phyloP scores from a whole-genome alignment of 2,113 vertebrate species.

The Myotis davidii region DNA sequence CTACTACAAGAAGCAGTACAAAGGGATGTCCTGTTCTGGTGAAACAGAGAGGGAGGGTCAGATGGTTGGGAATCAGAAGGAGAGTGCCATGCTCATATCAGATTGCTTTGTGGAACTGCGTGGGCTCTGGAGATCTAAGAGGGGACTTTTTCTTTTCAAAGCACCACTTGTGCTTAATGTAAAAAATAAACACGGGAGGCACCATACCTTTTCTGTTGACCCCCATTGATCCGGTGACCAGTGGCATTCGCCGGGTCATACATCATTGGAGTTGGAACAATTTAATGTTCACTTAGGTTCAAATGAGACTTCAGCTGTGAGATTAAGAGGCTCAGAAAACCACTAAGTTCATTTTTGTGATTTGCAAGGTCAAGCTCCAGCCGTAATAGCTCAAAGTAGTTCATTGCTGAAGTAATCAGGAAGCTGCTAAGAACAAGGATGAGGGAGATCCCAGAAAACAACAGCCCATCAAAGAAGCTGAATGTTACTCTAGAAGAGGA shows the following conservation, averaged over 20 bases:
- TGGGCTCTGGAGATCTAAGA: constrained; percentile 14
- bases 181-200: constrained; percentile 74
- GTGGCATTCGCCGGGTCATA: constrained; percentile 63
- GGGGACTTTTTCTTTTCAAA: constrained; percentile 58
- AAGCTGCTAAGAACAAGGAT: constrained; percentile 12
- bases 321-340: constrained; percentile 77
- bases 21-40: neutral
- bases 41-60: neutral
- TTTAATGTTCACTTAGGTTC: constrained; percentile 78
- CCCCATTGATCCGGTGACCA: constrained; percentile 73
- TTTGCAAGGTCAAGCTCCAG: constrained; percentile 58
- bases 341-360: constrained; percentile 61
- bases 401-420: neutral
- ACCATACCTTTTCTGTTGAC: constrained; percentile 64
- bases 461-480: neutral
- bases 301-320: constrained; percentile 64
- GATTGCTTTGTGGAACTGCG: neutral
- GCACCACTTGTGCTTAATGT: constrained; percentile 58
- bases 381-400: neutral
- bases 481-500: neutral
- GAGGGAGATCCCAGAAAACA: neutral
- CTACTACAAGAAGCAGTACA: neutral
- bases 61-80: neutral
- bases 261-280: constrained; percentile 60
- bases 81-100: neutral